Percentiles rank a stretch among this genome's conserved stretches.
These are phyloP conservation scores for Urosaurus nigricauda DNA, from an alignment of 2,797 vertebrate species.

Conservation along the genomic window DNA sequence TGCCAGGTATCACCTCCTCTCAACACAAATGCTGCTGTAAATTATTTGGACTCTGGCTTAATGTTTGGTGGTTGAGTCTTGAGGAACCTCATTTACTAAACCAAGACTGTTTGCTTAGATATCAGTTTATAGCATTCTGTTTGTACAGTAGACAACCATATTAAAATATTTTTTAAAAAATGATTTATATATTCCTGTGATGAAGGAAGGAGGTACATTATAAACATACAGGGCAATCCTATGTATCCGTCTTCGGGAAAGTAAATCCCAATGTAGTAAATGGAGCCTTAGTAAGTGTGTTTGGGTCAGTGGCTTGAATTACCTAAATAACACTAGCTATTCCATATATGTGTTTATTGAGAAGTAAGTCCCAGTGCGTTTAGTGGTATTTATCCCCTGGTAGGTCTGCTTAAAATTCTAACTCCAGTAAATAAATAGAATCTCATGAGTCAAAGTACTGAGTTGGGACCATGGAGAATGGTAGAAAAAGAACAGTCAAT, in stretches of 20 bases:
- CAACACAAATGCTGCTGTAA: neutral
- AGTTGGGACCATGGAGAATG: neutral
- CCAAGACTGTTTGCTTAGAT: neutral
- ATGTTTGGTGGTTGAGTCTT: neutral
- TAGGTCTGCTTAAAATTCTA: neutral
- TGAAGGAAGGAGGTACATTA: neutral
- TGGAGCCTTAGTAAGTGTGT: neutral
- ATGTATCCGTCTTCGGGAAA: neutral
- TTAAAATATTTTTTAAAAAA: neutral
- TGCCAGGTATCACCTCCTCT: neutral
- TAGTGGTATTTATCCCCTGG: neutral
- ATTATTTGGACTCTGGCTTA: neutral
- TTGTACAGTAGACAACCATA: neutral
- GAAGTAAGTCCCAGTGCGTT: neutral
- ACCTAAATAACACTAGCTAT: neutral
- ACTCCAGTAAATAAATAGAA: neutral
- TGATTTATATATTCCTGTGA: neutral
- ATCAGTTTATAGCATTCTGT: neutral
- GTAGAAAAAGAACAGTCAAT: neutral
- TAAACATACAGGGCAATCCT: neutral
- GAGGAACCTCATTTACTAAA: neutral
- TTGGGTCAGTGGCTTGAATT: neutral
- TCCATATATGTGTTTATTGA: neutral
- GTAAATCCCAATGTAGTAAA: neutral
- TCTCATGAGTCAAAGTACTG: neutral